phyloP scores from a whole-genome alignment of 1,140 invertebrate genomes.

The Pentalonia nigronervosa region DNA sequence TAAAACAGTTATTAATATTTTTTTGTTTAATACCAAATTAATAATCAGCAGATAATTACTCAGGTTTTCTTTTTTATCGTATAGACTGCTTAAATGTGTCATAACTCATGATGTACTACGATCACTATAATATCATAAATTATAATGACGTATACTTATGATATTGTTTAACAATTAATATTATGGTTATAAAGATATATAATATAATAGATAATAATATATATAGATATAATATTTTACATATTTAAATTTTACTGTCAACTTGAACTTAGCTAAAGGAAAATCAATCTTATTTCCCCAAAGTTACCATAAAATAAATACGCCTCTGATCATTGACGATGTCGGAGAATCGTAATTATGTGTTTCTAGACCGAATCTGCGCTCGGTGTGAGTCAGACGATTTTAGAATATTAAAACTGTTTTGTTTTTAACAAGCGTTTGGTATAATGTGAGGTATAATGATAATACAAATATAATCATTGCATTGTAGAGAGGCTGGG shows the following conservation, averaged over 20 bases:
- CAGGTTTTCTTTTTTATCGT: not conserved
- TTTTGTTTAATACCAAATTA: not conserved
- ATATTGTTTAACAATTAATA: not conserved
- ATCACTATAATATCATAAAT: not conserved
- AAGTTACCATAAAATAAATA: not conserved
- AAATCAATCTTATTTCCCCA: not conserved
- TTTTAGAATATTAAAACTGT: not conserved
- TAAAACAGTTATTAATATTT: not conserved
- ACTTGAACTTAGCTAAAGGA: too few species aligned
- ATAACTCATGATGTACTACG: not conserved
- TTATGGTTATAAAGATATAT: not conserved
- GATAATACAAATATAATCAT: not conserved
- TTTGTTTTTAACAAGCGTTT: not conserved
- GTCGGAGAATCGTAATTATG: not conserved
- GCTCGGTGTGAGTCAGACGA: not conserved
- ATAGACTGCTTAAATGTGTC: not conserved
- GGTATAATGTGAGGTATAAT: not conserved
- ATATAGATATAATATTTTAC: too few species aligned
- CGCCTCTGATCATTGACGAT: not conserved
- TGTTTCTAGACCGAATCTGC: not conserved
- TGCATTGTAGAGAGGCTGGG: not conserved
- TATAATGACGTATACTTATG: not conserved
- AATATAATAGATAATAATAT: too few species aligned
- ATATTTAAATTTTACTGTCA: too few species aligned
- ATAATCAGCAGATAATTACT: not conserved